Base-by-base conservation (phyloP, 2,888 invertebrate genomes). In the Cephus spinipes region DNA sequence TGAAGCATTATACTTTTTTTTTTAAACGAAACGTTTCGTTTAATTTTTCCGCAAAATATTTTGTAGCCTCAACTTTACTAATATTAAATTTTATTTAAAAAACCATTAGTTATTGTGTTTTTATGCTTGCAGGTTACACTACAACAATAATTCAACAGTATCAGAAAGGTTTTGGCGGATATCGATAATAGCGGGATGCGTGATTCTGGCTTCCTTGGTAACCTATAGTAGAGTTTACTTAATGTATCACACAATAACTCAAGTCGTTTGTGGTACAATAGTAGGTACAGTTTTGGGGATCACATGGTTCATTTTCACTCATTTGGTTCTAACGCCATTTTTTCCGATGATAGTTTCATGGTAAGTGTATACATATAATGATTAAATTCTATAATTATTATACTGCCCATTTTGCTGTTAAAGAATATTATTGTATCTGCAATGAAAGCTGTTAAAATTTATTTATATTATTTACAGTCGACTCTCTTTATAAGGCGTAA, bases 321-420 rank as follows among this genome's bases (percentile, higher is more conserved):
- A 97, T 89, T 92, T 95, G 88, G 92, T 97, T 81, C 93, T 98
- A 81, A 97, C 97, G 78, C 97, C 97, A 76, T 92, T 96, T 83
- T 98, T 97, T 92, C 97, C 97, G 74, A 94, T 95, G 86, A 93
- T 98, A 86, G 97, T 96, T 33, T 94, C 96, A 83, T 95, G 97
- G 98, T 97, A 93, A 94, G 95, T 93, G 85, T 84, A n/a, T n/a
- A n/a, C n/a, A 79, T 33, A 11, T 34, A 55, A 71, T 69, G 55
- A 33, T 12, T 35, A 35, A 34, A 31, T 71, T n/a, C 4, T 9
- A 12, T 4, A 33, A 40, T 12, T 68, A 73, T 6, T 77, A 75
- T 78, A 40, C n/a, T 55, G 68, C 34, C 36, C 35, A 36, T 73
- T 15, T 30, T 74, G 23, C 4, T 30, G 74, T 75, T 73, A 12